These are phyloP conservation scores for Botia almorhae DNA, from an alignment of 2,797 vertebrate genomes.

Conservation along the genomic window DNA sequence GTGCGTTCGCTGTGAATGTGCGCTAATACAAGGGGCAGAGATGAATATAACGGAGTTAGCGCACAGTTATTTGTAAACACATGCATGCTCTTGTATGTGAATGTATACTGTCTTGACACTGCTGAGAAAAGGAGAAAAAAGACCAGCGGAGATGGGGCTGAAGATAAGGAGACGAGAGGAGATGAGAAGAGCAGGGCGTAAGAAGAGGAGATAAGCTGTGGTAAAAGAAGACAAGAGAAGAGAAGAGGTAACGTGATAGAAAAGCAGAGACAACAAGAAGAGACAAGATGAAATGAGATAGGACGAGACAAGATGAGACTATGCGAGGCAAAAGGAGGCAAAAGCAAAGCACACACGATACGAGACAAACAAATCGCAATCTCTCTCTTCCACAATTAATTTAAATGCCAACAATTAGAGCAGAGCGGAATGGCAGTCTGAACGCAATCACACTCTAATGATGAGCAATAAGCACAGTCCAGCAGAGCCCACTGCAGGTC, in stretches of 20 bases:
- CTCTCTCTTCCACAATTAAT: conserved; percentile 74
- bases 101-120: background rate
- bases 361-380: conserved; percentile 35
- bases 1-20: background rate
- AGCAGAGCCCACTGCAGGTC: conserved; percentile 58
- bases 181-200: background rate
- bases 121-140: background rate
- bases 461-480: conserved; percentile 76
- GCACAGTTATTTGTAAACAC: conserved; percentile 49
- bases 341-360: too few species aligned
- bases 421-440: conserved; percentile 78
- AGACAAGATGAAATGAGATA: background rate
- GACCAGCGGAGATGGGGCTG: background rate
- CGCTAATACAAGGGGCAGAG: conserved; percentile 4
- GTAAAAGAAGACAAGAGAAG: background rate
- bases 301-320: background rate
- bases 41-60: conserved; percentile 17
- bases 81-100: background rate
- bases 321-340: conserved; percentile 1
- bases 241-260: background rate
- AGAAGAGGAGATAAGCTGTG: too few species aligned
- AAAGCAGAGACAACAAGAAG: background rate
- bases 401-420: conserved; percentile 83
- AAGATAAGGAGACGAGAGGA: background rate
- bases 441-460: conserved; percentile 79